Evolutionary conservation across 2,113 vertebrate species (phyloP), one percentile per base, ranked within the genome.

Genomic region (Caretta caretta): DNA sequence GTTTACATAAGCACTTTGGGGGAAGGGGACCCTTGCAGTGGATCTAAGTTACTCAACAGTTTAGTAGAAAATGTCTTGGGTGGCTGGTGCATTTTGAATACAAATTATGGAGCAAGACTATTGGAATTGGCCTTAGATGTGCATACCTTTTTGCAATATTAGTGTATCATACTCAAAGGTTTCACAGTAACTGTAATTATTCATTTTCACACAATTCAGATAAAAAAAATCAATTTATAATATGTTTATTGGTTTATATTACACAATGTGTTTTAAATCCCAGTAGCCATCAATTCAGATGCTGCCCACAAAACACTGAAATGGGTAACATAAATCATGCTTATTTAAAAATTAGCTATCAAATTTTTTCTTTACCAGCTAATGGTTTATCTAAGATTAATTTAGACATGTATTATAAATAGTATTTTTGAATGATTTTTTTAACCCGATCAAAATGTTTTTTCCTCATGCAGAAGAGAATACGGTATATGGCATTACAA

Each of bases 1-100:
- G 95, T 94, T 97, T 94, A 78, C 90, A 91, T 35, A 92, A 97
- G 88, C 87, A 80, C 96, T 96, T 54, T 42, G 87, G 95, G 94
- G 93, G 84, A 93, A 95, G 89, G 94, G 93, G 89, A 93, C 90
- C 87, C 89, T 93, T 94, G 95, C 91, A 84, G 81, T 93, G 76
- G 42, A 96, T 96, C 81, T 76, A 57, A 94, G 76, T 88, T 51
- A 89, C 69, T 94, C 88, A 78, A 54, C 62, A 92, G 94, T 57
- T 81, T 79, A 53, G 54, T 49, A 80, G 82, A 65, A 90, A 84
- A 88, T 83, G 13, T 14, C 38, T 78, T 27, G 86, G 85, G 65
- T 90, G 84, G 91, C 62, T 78, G 86, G 56, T 11, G 25, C 0
- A 0, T 85, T 90, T 78, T 82, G 51, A 83, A 84, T 53, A 79